These are phyloP conservation scores for Aelia acuminata DNA, from an alignment of 2,888 invertebrate genomes.

Conservation along the genomic window DNA sequence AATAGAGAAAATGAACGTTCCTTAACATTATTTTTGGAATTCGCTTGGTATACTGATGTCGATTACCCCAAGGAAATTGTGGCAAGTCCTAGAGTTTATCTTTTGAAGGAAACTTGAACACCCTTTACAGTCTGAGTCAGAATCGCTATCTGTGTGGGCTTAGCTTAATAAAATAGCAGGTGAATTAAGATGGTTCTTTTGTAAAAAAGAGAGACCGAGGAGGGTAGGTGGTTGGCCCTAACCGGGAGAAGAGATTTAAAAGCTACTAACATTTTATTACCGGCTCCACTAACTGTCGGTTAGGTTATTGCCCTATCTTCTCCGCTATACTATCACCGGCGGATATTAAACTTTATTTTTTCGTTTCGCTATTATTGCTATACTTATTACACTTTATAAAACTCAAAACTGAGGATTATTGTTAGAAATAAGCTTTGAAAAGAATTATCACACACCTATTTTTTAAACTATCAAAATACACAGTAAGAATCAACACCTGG, in stretches of 20 bases:
- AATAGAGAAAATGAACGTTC: too few species aligned
- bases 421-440: too few species aligned
- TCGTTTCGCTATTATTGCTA: not conserved
- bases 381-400: too few species aligned
- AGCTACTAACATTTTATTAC: slow-evolving; percentile 24
- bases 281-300: not conserved
- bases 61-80: too few species aligned
- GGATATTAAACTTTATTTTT: not conserved
- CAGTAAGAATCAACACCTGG: too few species aligned
- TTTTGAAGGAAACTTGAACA: not conserved
- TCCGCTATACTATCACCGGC: too few species aligned
- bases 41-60: too few species aligned
- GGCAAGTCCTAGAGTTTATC: too few species aligned
- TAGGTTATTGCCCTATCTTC: not conserved
- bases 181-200: not conserved
- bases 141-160: not conserved
- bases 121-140: not conserved
- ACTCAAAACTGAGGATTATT: too few species aligned
- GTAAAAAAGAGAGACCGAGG: not conserved
- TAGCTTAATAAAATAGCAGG: not conserved
- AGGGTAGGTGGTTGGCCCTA: not conserved
- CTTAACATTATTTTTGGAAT: too few species aligned
- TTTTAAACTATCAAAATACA: too few species aligned
- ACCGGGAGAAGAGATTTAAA: not conserved
- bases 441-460: too few species aligned